Conservation (phyloP, 2,888 invertebrate genomes). For the Bruchidius siliquastri region DNA sequence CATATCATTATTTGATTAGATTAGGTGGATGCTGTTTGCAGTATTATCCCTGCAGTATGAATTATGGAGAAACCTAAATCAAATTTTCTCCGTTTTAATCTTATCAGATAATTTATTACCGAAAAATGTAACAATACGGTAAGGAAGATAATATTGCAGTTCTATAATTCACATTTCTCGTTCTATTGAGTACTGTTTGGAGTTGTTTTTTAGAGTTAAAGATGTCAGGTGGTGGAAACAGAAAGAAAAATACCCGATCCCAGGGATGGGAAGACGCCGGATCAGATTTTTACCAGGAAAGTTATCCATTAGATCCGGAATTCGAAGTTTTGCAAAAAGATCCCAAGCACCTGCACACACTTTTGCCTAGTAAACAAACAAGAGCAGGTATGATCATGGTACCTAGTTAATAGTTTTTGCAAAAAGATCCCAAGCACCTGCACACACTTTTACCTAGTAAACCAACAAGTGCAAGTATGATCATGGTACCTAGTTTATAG, state of each 20-base stretch:
- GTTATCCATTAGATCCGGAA: conserved; percentile 63
- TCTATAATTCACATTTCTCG: background rate
- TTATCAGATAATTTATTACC: background rate
- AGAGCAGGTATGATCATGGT: conserved; percentile 58
- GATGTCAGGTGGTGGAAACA: conserved; percentile 60
- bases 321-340: conserved; percentile 68
- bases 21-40: background rate
- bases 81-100: background rate
- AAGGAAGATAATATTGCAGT: background rate
- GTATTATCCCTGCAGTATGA: background rate
- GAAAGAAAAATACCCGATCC: conserved; percentile 51
- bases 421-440: conserved; percentile 68
- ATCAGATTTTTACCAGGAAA: conserved; percentile 79
- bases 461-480: conserved; percentile 67
- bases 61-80: background rate
- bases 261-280: conserved; percentile 83
- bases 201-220: background rate
- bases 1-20: background rate
- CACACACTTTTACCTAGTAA: conserved; percentile 76
- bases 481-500: too few species aligned
- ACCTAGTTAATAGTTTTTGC: too few species aligned
- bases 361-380: conserved; percentile 77
- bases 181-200: too few species aligned
- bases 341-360: conserved; percentile 69
- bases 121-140: background rate